phyloP scores from a whole-genome alignment of 2,797 vertebrate species.

The Picus viridis region DNA sequence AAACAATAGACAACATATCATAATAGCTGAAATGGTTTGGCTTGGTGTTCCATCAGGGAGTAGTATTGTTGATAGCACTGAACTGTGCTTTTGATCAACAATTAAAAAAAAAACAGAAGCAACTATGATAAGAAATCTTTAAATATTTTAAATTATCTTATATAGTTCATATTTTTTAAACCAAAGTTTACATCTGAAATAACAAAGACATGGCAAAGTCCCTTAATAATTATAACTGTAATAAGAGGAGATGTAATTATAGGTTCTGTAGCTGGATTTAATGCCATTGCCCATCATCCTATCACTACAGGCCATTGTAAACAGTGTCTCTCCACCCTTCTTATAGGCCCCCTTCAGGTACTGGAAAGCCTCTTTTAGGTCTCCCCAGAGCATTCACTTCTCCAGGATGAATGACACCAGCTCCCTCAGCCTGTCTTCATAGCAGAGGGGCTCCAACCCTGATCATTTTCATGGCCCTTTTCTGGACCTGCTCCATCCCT shows the following conservation, averaged over 20 bases:
- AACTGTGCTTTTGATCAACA: not conserved
- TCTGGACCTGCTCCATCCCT: too few relatives aligned
- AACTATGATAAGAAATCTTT: not conserved
- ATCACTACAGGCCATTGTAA: too few relatives aligned
- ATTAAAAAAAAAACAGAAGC: not conserved
- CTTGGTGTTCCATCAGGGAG: not conserved
- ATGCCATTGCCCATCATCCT: not conserved
- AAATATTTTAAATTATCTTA: not conserved
- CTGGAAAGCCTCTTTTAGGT: too few relatives aligned
- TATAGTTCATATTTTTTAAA: not conserved
- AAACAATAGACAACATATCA: not conserved
- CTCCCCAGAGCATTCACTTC: too few relatives aligned
- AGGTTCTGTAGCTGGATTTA: not conserved
- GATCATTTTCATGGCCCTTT: too few relatives aligned
- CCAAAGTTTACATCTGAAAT: constrained; percentile 21
- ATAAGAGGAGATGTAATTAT: constrained; percentile 2
- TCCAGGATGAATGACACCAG: too few relatives aligned
- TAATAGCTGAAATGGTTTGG: not conserved
- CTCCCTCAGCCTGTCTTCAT: too few relatives aligned
- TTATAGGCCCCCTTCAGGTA: too few relatives aligned
- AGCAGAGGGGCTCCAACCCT: too few relatives aligned
- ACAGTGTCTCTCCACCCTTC: too few relatives aligned
- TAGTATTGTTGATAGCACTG: not conserved
- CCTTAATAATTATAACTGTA: constrained; percentile 45
- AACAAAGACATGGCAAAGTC: constrained; percentile 16